phyloP scores from a whole-genome alignment of 2,113 vertebrate species.

The Colossoma macropomum region DNA sequence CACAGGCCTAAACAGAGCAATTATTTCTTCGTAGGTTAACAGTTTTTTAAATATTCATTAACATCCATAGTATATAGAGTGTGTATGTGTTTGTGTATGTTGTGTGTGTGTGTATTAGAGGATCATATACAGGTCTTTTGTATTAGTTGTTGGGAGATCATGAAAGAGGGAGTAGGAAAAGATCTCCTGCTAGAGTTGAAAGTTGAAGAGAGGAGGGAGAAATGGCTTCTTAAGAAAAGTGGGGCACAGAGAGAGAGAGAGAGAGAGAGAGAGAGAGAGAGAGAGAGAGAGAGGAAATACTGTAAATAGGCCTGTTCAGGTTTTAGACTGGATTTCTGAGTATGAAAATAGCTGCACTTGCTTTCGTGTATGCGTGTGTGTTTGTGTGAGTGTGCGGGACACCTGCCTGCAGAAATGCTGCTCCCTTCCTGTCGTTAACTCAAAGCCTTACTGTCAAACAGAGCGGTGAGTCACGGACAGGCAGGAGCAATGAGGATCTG shows the following conservation, averaged over 20 bases:
- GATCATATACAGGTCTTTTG: too few species aligned
- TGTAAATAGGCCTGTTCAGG: neutral
- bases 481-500: conserved; percentile 22
- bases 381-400: neutral
- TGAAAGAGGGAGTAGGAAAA: neutral
- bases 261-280: neutral
- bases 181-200: too few species aligned
- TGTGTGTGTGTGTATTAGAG: neutral
- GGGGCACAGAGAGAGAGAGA: neutral
- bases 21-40: too few species aligned
- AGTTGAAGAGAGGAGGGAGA: neutral
- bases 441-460: conserved; percentile 30
- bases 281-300: neutral
- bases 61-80: neutral
- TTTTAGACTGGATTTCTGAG: neutral
- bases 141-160: too few species aligned
- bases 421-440: conserved; percentile 10
- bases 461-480: conserved; percentile 22
- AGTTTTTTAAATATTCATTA: too few species aligned
- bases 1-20: too few species aligned
- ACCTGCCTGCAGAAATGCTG: neutral
- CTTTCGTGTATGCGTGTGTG: conserved; percentile 7
- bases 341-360: conserved; percentile 49
- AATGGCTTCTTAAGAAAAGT: conserved; percentile 11
- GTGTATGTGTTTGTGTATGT: conserved; percentile 1